These are phyloP conservation scores for Lacerta bilineata DNA, from an alignment of 2,797 vertebrate genomes.

Conservation along the genomic window DNA sequence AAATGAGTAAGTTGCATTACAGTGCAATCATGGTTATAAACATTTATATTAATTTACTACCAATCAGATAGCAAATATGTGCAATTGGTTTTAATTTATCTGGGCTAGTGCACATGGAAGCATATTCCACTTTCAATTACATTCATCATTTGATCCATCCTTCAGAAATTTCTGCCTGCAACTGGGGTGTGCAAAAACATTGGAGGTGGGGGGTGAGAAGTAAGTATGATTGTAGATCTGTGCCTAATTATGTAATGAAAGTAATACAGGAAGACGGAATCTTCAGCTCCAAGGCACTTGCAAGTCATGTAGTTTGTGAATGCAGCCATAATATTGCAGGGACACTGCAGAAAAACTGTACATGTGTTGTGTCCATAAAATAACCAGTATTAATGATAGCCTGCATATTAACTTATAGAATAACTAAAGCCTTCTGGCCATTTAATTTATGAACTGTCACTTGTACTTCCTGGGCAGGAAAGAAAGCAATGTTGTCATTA, in stretches of 20 bases:
- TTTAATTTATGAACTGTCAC: slow-evolving; percentile 14
- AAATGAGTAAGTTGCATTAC: accelerated
- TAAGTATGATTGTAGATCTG: not conserved
- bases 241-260: not conserved
- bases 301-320: not conserved
- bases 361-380: not conserved
- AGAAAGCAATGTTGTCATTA: not conserved
- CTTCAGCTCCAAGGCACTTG: not conserved
- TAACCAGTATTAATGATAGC: not conserved
- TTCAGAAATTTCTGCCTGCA: not conserved
- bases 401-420: slow-evolving; percentile 24
- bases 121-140: not conserved
- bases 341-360: not conserved
- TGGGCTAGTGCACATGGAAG: not conserved
- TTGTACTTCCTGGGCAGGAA: not conserved
- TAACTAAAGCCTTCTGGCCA: not conserved
- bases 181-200: not conserved
- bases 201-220: not conserved
- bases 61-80: not conserved
- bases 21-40: not conserved
- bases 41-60: slow-evolving; percentile 21
- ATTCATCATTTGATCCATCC: not conserved
- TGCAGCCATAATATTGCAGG: not conserved
- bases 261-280: not conserved
- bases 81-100: slow-evolving; percentile 28